A percentile compares a stretch with the other conserved stretches of the same genome.
Evolutionary conservation across 2,888 invertebrate genomes (phyloP).

Genomic region (Mythimna impura): DNA sequence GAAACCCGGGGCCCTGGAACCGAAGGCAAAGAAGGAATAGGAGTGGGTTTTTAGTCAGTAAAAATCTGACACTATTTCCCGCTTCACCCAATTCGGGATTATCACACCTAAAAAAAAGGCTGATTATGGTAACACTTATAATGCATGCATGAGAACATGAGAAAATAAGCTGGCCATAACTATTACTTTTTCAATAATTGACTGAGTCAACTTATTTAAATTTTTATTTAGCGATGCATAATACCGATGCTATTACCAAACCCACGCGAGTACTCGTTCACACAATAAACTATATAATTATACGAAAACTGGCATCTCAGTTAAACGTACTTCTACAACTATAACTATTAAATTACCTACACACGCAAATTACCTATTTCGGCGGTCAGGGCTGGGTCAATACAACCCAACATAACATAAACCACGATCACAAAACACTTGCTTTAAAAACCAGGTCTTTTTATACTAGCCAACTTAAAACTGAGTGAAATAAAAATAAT

Average conservation of each 20-base stretch:
- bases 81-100: too few species aligned
- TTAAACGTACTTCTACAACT: constrained; percentile 65
- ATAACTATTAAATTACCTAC: constrained; percentile 73
- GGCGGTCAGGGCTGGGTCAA: constrained; percentile 82
- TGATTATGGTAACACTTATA: too few species aligned
- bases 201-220: background rate
- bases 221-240: constrained; percentile 18
- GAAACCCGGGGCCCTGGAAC: too few species aligned
- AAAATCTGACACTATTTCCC: too few species aligned
- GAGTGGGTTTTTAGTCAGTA: too few species aligned
- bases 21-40: too few species aligned
- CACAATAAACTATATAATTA: constrained; percentile 68
- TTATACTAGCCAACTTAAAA: constrained; percentile 57
- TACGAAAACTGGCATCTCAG: constrained; percentile 70
- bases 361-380: constrained; percentile 84
- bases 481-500: constrained; percentile 59
- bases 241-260: constrained; percentile 5
- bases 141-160: too few species aligned
- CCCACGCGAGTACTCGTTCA: constrained; percentile 53
- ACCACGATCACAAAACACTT: constrained; percentile 26
- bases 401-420: constrained; percentile 63
- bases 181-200: too few species aligned
- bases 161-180: too few species aligned
- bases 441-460: constrained; percentile 52
- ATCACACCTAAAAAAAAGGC: too few species aligned